Evolutionary conservation across 2,113 vertebrate species (phyloP), one percentile per base, ranked within the genome.

Genomic region (Perca flavescens): DNA sequence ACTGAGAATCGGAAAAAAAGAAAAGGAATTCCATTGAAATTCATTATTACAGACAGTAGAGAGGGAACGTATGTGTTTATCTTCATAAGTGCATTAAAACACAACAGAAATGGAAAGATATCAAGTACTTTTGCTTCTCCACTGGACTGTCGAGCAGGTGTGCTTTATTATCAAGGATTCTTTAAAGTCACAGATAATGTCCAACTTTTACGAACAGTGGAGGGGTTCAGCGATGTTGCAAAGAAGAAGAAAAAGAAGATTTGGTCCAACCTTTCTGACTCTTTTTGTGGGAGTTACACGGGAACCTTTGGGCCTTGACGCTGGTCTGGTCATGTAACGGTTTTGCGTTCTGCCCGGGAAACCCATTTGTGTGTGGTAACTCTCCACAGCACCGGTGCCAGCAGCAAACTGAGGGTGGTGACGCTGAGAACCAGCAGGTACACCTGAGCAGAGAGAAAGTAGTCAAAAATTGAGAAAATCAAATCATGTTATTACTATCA

Each of bases 361-460:
- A 96, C 91, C 80, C 96, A 98, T 86, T 92, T 96, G 77, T 95
- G 93, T 21, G 96, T 95, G 0, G 97, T 96, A 10, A 96, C 96
- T 92, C 94, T 97, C 98, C 98, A 99, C 47, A 99, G 92, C 63
- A 96, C 96, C 0, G 98, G 98, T 6, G 98, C 98, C 74, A 99
- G 95, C 31, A 99, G 86, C 82, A 98, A 95, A 92, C 98, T 99
- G 63, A 99, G 95, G 1, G 98, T 99, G 53, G 97, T 97, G 80
- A 98, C 98, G n/a, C 98, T 99, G 84, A 99, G 94, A 77, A 98
- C 96, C 78, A 99, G 96, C 83, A 99, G 96, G 90, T 99, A 99
- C 70, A 99, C 97, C 98, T 99, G 92, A 58, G 75, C 11, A 82
- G 21, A 72, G 34, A 72, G 6, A 77, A 21, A 82, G 9, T 53